These are phyloP conservation scores for Cuniculus paca DNA, from an alignment of 2,797 vertebrate species.

Conservation along the genomic window DNA sequence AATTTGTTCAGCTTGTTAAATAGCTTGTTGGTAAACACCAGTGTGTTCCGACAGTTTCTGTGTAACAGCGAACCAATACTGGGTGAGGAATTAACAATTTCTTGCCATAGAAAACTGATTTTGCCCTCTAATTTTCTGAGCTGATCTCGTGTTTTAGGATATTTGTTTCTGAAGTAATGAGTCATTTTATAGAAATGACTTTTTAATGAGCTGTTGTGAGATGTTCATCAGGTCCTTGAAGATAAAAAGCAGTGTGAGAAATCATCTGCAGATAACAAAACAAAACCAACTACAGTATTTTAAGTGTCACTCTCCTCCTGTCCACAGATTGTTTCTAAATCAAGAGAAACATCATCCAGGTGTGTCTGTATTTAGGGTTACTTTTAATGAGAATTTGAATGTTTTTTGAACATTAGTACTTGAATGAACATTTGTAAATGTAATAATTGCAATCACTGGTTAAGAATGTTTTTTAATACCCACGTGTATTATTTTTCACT, in stretches of 20 bases:
- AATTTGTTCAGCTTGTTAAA: conserved; percentile 64
- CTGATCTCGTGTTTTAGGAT: conserved; percentile 49
- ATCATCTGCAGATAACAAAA: not conserved
- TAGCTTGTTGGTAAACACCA: conserved; percentile 71
- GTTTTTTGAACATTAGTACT: conserved; percentile 86
- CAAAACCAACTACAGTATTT: conserved; percentile 65
- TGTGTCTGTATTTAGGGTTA: conserved; percentile 78
- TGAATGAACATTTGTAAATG: conserved; percentile 85
- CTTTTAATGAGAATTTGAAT: conserved; percentile 83
- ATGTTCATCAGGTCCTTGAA: conserved; percentile 49
- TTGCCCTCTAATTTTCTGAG: conserved; percentile 48
- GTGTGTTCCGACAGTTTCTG: conserved; percentile 36
- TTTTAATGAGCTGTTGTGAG: conserved; percentile 82
- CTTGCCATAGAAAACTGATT: conserved; percentile 75
- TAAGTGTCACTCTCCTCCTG: conserved; percentile 60
- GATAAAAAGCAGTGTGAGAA: conserved; percentile 62
- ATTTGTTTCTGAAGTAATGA: conserved; percentile 65
- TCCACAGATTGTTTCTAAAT: conserved; percentile 49
- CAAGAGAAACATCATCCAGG: conserved; percentile 61
- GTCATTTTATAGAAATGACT: conserved; percentile 72
- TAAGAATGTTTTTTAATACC: conserved; percentile 83
- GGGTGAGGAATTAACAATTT: conserved; percentile 74
- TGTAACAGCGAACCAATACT: conserved; percentile 14
- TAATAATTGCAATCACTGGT: conserved; percentile 84
- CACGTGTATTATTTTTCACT: conserved; percentile 79